Evolutionary conservation across 2,113 vertebrate genomes (phyloP), one percentile per base, ranked within the genome.

Genomic region (Neomonachus schauinslandi): DNA sequence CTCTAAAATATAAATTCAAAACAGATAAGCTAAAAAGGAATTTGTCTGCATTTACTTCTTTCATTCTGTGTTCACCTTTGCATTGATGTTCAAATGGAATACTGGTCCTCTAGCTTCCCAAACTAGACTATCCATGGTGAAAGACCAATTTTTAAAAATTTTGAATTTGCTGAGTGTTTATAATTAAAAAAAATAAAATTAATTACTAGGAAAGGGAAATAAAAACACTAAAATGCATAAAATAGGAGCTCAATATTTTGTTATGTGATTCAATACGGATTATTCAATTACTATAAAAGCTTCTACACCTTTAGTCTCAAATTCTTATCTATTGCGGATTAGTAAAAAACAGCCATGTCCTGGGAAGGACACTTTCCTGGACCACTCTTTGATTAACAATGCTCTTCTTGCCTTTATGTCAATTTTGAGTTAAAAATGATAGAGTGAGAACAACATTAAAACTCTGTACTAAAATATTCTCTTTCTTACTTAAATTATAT

Each of bases 401-500:
- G 49, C 16, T 61, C 3, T 63, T 74, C 28, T 86, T 67, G 15
- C 19, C 42, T 93, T 96, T 19, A 31, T 51, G 14, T 57, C 84
- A 67, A 11, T 15, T 94, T 80, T 69, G 14, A 85, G 61, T 92
- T 59, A 42, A 79, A 82, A 63, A 74, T 22, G 19, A 65, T 28
- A 79, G 91, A 93, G 55, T 55, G 4, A 84, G 61, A n/a, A 76
- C 19, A 26, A 76, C 19, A 21, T 82, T 71, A 42, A 39, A 87
- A 57, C 21, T 91, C 19, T 57, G 31, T 72, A 42, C 12, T 87
- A 80, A 76, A 84, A 53, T 90, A 83, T 65, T 6, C 33, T 92
- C 63, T 92, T 49, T 95, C 36, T 96, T 36, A 57, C 26, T 85
- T 85, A 80, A 61, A 53, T 80, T 61, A 92, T 65, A 89, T 95